Evolutionary conservation across 2,113 vertebrate genomes (phyloP).

Genomic region (Pachyramphus minor): DNA sequence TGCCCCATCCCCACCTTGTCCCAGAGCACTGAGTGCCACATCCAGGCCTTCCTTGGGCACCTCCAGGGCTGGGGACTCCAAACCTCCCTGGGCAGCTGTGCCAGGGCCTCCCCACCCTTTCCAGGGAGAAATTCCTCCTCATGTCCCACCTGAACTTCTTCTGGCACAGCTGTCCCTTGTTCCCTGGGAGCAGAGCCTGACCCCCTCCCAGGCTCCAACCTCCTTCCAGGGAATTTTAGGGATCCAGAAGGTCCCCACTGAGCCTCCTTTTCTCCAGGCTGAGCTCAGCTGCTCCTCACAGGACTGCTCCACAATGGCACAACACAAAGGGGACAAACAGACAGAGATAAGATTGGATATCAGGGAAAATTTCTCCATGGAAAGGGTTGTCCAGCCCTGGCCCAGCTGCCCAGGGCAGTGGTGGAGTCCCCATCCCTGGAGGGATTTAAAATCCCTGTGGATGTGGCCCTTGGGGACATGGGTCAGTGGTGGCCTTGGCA

Average conservation of each 20-base stretch:
- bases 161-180: not conserved
- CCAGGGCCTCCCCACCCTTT: not conserved
- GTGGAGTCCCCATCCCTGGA: not conserved
- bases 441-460: not conserved
- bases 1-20: too few relatives aligned
- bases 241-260: not conserved
- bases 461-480: not conserved
- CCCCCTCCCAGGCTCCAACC: not conserved
- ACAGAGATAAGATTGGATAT: not conserved
- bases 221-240: not conserved
- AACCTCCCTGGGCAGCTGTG: not conserved
- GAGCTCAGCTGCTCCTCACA: too few relatives aligned
- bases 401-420: not conserved
- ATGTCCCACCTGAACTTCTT: rapidly evolving
- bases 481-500: not conserved
- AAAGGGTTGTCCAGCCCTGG: not conserved
- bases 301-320: rapidly evolving
- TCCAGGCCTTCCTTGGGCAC: not conserved
- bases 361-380: rapidly evolving
- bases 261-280: not conserved
- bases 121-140: too few relatives aligned
- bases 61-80: not conserved
- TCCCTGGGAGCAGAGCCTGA: not conserved
- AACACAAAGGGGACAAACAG: not conserved
- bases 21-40: not conserved